Evolutionary conservation across 2,113 vertebrate genomes (phyloP).

Genomic region (Peromyscus californicus): DNA sequence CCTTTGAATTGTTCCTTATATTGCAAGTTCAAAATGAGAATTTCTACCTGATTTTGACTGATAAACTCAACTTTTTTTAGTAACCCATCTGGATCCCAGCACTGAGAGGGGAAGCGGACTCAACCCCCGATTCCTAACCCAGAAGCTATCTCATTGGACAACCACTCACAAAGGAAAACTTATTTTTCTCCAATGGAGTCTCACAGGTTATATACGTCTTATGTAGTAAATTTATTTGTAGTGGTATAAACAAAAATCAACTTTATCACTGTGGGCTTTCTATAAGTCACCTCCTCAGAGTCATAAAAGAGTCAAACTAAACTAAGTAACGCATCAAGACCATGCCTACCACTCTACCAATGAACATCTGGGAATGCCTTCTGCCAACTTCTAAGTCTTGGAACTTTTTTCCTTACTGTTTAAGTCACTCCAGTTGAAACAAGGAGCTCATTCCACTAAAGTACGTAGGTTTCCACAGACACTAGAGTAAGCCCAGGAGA

Average conservation of each 20-base stretch:
- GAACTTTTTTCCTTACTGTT: not conserved
- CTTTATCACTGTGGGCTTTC: not conserved
- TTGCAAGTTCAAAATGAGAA: not conserved
- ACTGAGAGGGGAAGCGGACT: not conserved
- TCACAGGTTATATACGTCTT: not conserved
- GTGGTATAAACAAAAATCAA: not conserved
- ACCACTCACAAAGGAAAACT: not conserved
- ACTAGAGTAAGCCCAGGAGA: not conserved
- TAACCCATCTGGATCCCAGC: not conserved
- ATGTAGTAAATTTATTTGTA: not conserved
- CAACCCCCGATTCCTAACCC: not conserved
- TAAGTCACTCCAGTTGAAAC: not conserved
- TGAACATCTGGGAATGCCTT: not conserved
- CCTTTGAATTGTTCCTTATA: not conserved
- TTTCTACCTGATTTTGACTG: constrained; percentile 37
- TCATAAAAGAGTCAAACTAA: not conserved
- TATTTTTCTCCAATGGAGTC: not conserved
- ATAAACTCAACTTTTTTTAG: not conserved
- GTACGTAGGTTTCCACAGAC: not conserved
- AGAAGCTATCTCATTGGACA: not conserved
- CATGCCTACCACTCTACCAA: not conserved
- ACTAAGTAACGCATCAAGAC: not conserved
- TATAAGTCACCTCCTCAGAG: too few species aligned
- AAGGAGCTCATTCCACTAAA: not conserved
- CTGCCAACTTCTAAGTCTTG: not conserved